These are phyloP conservation scores for Boulengeromyrus knoepffleri DNA, from an alignment of 2,113 vertebrate genomes.

Conservation along the genomic window DNA sequence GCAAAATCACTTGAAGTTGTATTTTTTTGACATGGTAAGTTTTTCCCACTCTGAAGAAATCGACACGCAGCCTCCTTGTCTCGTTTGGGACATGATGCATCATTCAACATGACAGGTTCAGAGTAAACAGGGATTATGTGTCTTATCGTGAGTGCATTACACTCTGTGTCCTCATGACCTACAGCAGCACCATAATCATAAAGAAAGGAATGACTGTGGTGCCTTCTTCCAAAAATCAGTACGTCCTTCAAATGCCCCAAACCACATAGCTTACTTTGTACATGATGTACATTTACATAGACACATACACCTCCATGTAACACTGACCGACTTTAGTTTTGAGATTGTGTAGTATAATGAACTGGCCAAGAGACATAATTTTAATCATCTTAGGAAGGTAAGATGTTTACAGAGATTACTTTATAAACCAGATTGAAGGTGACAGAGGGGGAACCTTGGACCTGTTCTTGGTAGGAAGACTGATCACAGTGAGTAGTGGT, in stretches of 20 bases:
- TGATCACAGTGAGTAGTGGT: constrained; percentile 45
- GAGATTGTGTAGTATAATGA: constrained; percentile 18
- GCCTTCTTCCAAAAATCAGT: not conserved
- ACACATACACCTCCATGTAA: not conserved
- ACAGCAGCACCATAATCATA: constrained; percentile 16
- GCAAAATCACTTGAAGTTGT: not conserved
- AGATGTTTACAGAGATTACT: constrained; percentile 67
- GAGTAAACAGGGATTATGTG: constrained; percentile 61
- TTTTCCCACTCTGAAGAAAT: not conserved
- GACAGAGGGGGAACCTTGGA: constrained; percentile 49
- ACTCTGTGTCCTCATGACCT: constrained; percentile 35
- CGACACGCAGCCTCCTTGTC: constrained; percentile 1
- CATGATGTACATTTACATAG: not conserved
- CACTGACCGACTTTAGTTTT: not conserved
- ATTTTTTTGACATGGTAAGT: not conserved
- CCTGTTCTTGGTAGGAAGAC: constrained; percentile 43
- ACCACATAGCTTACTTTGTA: not conserved
- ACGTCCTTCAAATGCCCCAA: not conserved
- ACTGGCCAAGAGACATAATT: constrained; percentile 29
- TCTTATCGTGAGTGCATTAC: constrained; percentile 43
- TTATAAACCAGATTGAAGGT: constrained; percentile 71
- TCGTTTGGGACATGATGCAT: constrained; percentile 30
- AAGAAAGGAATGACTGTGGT: too few relatives aligned
- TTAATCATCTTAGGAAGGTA: constrained; percentile 79
- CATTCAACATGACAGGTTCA: constrained; percentile 47